Conservation (phyloP, 2,888 invertebrate genomes). For the Andrena bucephala region DNA sequence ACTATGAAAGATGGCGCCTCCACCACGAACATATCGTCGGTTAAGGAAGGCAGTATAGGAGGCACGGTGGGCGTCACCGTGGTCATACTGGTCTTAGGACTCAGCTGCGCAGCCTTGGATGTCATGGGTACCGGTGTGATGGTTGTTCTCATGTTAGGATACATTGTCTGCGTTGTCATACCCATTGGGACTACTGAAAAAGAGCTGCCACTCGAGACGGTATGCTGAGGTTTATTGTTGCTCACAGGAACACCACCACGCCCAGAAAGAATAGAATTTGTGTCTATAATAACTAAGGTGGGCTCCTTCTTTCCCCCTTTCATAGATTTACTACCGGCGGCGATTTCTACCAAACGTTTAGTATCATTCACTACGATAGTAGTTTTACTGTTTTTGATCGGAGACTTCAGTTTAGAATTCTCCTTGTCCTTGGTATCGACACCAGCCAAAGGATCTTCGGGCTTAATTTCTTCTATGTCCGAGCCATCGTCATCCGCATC, state of each 20-base stretch:
- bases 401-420: slow-evolving; percentile 80
- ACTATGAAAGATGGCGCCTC: slow-evolving; percentile 97
- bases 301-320: slow-evolving; percentile 89
- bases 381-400: slow-evolving; percentile 82
- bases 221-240: slow-evolving; percentile 79
- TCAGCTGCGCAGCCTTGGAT: slow-evolving; percentile 76
- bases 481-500: slow-evolving; percentile 87
- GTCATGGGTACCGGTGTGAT: slow-evolving; percentile 86
- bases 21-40: slow-evolving; percentile 96
- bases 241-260: slow-evolving; percentile 87
- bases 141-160: slow-evolving; percentile 88
- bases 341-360: slow-evolving; percentile 90
- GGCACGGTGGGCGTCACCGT: slow-evolving; percentile 84
- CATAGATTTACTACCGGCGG: slow-evolving; percentile 87
- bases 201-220: slow-evolving; percentile 79
- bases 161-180: slow-evolving; percentile 88
- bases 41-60: slow-evolving; percentile 92
- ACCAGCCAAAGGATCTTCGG: slow-evolving; percentile 87
- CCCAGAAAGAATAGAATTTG: slow-evolving; percentile 89
- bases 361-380: slow-evolving; percentile 91
- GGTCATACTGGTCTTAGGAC: slow-evolving; percentile 77
- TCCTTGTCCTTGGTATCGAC: slow-evolving; percentile 84
- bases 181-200: slow-evolving; percentile 86
- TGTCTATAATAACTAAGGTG: slow-evolving; percentile 92
- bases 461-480: slow-evolving; percentile 88